These are phyloP conservation scores for Cygnus olor DNA, from an alignment of 2,797 vertebrate genomes.

Conservation along the genomic window DNA sequence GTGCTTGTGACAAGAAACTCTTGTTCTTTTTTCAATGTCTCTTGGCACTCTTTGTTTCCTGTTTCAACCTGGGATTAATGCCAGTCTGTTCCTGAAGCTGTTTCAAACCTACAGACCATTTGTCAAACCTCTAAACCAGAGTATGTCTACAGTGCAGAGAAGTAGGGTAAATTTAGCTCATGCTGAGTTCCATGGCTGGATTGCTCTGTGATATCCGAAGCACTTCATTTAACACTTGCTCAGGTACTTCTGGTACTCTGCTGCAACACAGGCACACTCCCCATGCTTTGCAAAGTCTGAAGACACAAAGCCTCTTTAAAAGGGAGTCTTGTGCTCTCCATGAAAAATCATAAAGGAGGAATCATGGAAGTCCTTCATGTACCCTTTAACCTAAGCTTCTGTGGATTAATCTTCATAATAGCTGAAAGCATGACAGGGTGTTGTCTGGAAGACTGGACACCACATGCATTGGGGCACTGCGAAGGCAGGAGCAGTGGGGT, in stretches of 20 bases:
- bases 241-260: background rate
- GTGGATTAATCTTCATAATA: background rate
- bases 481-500: background rate
- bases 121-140: conserved; percentile 22
- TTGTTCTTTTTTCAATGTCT: background rate
- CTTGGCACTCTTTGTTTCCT: conserved; percentile 18
- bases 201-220: background rate
- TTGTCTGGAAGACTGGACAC: background rate
- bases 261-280: background rate
- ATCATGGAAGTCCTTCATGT: background rate
- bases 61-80: conserved; percentile 28
- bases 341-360: background rate
- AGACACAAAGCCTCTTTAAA: background rate
- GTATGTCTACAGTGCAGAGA: background rate
- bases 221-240: background rate
- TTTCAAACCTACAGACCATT: conserved; percentile 22
- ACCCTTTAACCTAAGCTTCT: background rate
- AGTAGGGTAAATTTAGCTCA: conserved; percentile 8
- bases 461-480: rapidly evolving
- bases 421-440: background rate
- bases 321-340: background rate
- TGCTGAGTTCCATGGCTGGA: background rate
- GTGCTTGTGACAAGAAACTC: background rate
- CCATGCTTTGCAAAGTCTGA: background rate
- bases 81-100: conserved; percentile 27